Base-by-base conservation (phyloP, 2,888 invertebrate genomes). In the Pseudanteris insignis region DNA sequence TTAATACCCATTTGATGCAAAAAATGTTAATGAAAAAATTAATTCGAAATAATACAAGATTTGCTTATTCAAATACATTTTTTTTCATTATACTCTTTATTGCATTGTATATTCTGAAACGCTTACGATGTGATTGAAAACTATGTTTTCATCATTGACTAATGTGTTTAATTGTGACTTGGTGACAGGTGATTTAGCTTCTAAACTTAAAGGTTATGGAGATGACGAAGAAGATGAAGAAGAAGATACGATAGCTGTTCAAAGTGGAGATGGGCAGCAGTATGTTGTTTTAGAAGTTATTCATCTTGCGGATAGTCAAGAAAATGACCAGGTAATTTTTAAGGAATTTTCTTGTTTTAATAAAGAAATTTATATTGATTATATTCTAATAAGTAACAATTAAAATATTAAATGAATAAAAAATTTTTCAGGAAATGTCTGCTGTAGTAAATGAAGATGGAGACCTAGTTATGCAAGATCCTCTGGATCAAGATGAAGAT, bases 241-340 rank as follows among this genome's bases (percentile, higher is more conserved):
- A 61, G 85, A 85, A 24, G 85, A 86, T 46, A 83, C 88, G 78
- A 84, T 88, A 81, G 85, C 88, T 2, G 86, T 88, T 0, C 86
- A 89, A 75, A 86, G 86, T 13, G 84, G 86, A 3, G 89, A 89
- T 77, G 91, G 91, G 0, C 90, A 92, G 68, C 90, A 92, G 77
- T 92, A 92, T 71, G 92, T 94, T 37, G 92, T 94, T n/a, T 82
- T 94, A 8, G 93, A 94, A 81, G 92, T 94, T 6, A 91, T 94
- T 32, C 91, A 92, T 69, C 79, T 91, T 29, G 85, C 84, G 11
- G 85, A 85, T 65, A 89, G 88, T 43, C 89, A 89, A 67, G 88
- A 87, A 63, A 83, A 84, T 2, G 86, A 87, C 40, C 83, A 83
- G 77, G 86, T 87, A 65, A 55, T 40, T 24, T 13, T 18, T 18